Evolutionary conservation across 2,888 invertebrate genomes (phyloP).

Genomic region (Mythimna vitellina): DNA sequence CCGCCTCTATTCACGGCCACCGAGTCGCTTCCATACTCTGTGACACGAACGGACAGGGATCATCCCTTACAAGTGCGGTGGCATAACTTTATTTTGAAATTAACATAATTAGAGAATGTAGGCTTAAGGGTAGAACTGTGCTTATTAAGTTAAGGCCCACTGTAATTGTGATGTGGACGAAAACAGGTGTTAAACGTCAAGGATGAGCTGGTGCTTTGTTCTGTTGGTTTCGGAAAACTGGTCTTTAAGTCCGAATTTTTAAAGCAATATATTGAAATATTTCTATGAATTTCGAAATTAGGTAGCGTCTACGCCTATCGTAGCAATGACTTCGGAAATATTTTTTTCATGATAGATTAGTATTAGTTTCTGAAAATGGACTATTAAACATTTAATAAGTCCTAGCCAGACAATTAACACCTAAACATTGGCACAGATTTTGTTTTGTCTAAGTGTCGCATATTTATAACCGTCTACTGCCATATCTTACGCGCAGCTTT

Average conservation of each 20-base stretch:
- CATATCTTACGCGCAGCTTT: slow-evolving; percentile 52
- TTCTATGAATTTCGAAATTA: neutral
- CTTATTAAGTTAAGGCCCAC: slow-evolving; percentile 72
- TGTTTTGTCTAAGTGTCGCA: slow-evolving; percentile 57
- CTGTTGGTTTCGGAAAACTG: slow-evolving; percentile 3
- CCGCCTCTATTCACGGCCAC: neutral
- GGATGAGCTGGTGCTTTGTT: slow-evolving; percentile 34
- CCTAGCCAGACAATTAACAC: slow-evolving; percentile 20
- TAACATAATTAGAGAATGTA: slow-evolving; percentile 86
- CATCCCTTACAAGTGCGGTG: slow-evolving; percentile 82
- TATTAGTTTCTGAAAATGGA: neutral
- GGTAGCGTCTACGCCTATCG: neutral
- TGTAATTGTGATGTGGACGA: slow-evolving; percentile 72
- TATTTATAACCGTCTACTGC: slow-evolving; percentile 48
- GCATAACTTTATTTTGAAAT: slow-evolving; percentile 88
- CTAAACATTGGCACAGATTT: slow-evolving; percentile 54
- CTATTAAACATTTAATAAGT: neutral
- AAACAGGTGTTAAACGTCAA: slow-evolving; percentile 78
- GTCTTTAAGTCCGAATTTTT: neutral
- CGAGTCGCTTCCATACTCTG: neutral
- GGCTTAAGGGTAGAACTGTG: slow-evolving; percentile 75
- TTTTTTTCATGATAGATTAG: neutral
- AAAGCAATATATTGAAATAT: neutral
- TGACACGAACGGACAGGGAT: slow-evolving; percentile 72
- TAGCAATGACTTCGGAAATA: neutral